These are phyloP conservation scores for Orycteropus afer DNA, from an alignment of 2,113 vertebrate species.

Conservation along the genomic window DNA sequence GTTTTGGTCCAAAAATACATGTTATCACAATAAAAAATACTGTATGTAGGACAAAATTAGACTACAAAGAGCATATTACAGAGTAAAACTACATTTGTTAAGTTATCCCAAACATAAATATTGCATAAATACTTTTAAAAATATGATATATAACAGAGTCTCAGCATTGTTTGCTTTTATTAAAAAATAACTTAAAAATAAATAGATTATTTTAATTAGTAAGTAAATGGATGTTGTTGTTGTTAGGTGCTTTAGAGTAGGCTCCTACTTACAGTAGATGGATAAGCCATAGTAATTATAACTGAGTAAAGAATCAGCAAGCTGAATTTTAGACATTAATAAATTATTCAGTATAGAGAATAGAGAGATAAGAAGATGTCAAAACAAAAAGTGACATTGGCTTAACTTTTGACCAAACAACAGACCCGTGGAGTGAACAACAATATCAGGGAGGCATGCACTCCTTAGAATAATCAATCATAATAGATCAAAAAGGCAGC, in stretches of 20 bases:
- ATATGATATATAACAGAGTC: not conserved
- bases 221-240: too few species aligned
- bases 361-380: not conserved
- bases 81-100: too few species aligned
- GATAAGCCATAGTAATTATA: not conserved
- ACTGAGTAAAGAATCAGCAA: not conserved
- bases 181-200: not conserved
- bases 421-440: too few species aligned
- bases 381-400: not conserved
- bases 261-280: not conserved
- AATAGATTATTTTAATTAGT: not conserved
- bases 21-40: not conserved
- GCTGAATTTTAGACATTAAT: not conserved
- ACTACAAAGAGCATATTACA: not conserved
- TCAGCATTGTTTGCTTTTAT: not conserved
- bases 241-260: too few species aligned
- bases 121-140: not conserved
- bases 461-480: too few species aligned
- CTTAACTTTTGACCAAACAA: too few species aligned
- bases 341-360: not conserved
- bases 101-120: not conserved
- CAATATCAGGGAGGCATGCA: too few species aligned
- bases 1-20: not conserved
- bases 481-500: too few species aligned
- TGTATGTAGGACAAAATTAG: not conserved